phyloP scores from a whole-genome alignment of 2,797 vertebrate genomes.

The Gouania willdenowi region DNA sequence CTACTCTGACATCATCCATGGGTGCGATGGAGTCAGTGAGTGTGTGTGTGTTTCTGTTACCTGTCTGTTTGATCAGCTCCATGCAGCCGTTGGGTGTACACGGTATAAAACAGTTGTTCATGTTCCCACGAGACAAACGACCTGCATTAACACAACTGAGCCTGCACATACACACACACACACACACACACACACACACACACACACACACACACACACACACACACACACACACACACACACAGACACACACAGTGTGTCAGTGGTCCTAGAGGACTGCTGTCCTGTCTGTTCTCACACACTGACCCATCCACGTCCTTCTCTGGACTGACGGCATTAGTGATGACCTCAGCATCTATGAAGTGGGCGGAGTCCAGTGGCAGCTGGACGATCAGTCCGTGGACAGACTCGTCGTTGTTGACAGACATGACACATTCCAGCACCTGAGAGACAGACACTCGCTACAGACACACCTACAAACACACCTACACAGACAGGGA shows the following conservation, averaged over 20 bases:
- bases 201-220: no score
- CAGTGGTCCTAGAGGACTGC: no score
- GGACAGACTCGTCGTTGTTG: conserved; percentile 81
- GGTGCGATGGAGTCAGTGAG: no score
- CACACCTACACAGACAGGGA: no score
- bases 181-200: no score
- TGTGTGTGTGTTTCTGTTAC: no score
- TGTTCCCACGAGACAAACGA: conserved; percentile 87
- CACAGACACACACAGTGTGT: not conserved
- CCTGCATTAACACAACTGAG: conserved; percentile 88
- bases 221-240: no score
- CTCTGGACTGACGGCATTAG: conserved; percentile 83
- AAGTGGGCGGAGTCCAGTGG: conserved; percentile 83
- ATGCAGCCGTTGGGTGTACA: conserved; percentile 93
- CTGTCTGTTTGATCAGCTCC: conserved; percentile 90
- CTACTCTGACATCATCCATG: no score
- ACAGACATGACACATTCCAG: conserved; percentile 74
- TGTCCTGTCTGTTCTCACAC: not conserved
- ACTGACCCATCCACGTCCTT: conserved; percentile 89
- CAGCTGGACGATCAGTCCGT: conserved; percentile 91
- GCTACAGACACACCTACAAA: no score
- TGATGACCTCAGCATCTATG: conserved; percentile 82
- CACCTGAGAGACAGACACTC: conserved; percentile 67
- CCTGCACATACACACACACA: conserved; percentile 59
- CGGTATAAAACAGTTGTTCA: conserved; percentile 87